Base-by-base conservation (phyloP, 2,113 vertebrate genomes). In the Speoplatyrhinus poulsoni region DNA sequence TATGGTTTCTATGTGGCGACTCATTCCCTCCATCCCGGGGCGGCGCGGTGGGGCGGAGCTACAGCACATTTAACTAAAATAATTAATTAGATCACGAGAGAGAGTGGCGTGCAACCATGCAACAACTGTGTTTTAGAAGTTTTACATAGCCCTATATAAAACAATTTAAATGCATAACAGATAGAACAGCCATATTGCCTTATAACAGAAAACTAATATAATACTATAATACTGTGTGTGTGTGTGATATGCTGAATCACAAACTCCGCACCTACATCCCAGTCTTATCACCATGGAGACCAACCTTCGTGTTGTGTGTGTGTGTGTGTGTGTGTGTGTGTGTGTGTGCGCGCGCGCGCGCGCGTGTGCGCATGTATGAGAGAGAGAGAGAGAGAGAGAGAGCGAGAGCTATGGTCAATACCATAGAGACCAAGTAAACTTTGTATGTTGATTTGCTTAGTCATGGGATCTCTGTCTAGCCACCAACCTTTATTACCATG, bases 201-300 rank as follows among this genome's bases (percentile, higher is more conserved):
- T 26, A 26, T 26, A 26, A 26, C 3, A 26, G 26, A 26, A 12
- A 49, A 12, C 2, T 16, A 56, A 56, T 17, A 56, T n/a, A n/a
- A 56, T 17, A 17, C 55, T 16, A 56, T 10, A 16, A 12, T 36
- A 6, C 7, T 60, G 58, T 36, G 58, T 36, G 26, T 60, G 36
- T 41, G 36, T 13, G 80, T 75, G 84, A 82, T 80, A 65, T 64
- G 73, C 84, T 83, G 80, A 83, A 62, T 88, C 80, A 88, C 77
- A 62, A 26, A 26, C 26, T 26, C 26, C 26, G 3, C 26, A 26
- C 26, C 26, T 26, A 26, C 26, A 2, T 26, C 26, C 26, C 26
- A 26, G 26, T 26, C 26, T 13, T 15, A 70, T 81, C 52, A 49
- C 79, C 70, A 70, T 67, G 80, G 78, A 58, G 62, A 86, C 84